Conservation (phyloP, 2,797 vertebrate species). For the Atherinosoma microstoma region DNA sequence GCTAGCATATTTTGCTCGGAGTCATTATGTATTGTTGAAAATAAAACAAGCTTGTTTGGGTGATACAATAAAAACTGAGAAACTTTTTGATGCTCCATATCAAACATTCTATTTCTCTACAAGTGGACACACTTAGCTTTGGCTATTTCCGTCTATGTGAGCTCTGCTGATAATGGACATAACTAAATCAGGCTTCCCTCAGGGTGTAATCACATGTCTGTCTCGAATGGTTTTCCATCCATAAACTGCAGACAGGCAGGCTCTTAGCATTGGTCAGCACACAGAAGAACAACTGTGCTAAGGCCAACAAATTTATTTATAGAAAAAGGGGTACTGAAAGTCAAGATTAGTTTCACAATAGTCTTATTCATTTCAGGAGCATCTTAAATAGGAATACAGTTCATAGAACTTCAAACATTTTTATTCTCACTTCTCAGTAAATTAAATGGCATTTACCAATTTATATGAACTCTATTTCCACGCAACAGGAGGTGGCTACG, state of each 20-base stretch:
- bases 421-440: not conserved
- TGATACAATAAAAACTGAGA: not conserved
- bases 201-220: conserved; percentile 58
- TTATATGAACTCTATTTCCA: not conserved
- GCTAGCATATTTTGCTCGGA: not conserved
- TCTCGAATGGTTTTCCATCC: conserved; percentile 38
- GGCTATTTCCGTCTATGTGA: conserved; percentile 34
- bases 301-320: conserved; percentile 4
- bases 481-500: not conserved
- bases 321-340: not conserved
- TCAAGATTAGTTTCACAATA: conserved; percentile 15
- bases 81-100: not conserved
- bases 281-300: conserved; percentile 30
- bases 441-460: not conserved
- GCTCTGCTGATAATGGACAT: conserved; percentile 39
- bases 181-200: conserved; percentile 52
- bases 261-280: conserved; percentile 13
- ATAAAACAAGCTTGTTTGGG: not conserved
- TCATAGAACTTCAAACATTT: not conserved
- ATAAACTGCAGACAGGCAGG: conserved; percentile 29
- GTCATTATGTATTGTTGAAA: conserved; percentile 3
- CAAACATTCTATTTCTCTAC: not conserved
- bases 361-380: not conserved
- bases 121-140: conserved; percentile 3
- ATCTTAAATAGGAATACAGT: not conserved